Evolutionary conservation across 2,113 vertebrate species (phyloP), one percentile per base, ranked within the genome.

Genomic region (Eudyptes chrysolophus): DNA sequence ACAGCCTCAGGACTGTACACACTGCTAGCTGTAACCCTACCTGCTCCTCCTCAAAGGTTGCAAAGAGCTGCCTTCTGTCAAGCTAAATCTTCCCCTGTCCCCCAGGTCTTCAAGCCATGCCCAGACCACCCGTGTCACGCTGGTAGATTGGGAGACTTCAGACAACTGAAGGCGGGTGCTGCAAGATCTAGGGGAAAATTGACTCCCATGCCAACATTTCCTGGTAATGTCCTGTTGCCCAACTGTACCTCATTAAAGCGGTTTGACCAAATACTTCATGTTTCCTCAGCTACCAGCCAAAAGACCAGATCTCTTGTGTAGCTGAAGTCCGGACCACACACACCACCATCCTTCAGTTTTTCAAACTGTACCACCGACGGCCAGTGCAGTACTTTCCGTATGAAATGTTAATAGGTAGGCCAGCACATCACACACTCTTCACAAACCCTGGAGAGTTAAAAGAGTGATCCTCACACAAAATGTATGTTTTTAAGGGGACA

Each of bases 241-340:
- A 68, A 0, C 2, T 72, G 57, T 64, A 42, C n/a, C 26, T 46
- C 83, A n/a, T 51, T n/a, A 44, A 78, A 94, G 60, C 22, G 14
- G 5, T 58, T 81, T 61, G 48, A 60, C 24, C 20, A 60, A 87
- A 69, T 75, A 27, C 40, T 55, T 84, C 16, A 60, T 19, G 18
- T 84, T 75, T 82, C 38, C 69, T 87, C 81, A 89, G 44, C 42
- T 72, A 30, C 87, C 69, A 92, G 36, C 52, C 76, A 61, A 55
- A 83, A 95, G 13, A 68, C 5, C 30, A 40, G n/a, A 36, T 58
- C 42, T 66, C 38, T 27, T 42, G 16, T 21, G 18, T 6, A 24
- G 26, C 55, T 71, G 49, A 66, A 76, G 20, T 20, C 26, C 64
- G 30, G 32, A 79, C 29, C 46, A 57, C 32, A 79, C 55, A 48